Evolutionary conservation across 2,888 invertebrate genomes (phyloP).

Genomic region (Pollenia amentaria): DNA sequence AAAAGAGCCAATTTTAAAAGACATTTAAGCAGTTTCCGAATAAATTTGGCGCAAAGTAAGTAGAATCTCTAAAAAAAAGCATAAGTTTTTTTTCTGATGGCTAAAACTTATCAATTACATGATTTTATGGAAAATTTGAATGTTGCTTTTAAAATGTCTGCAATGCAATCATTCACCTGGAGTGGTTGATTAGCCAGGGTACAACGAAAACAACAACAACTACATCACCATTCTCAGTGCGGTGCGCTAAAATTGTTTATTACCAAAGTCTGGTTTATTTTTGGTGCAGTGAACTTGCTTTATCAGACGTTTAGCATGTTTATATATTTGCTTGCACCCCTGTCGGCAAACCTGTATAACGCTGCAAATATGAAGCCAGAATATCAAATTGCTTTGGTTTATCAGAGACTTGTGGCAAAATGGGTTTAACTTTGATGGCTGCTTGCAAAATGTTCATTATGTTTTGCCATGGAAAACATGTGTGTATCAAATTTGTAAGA

Average conservation of each 20-base stretch:
- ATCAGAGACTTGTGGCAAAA: slow-evolving; percentile 77
- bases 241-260: slow-evolving; percentile 8
- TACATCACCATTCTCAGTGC: not conserved
- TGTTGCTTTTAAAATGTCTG: slow-evolving; percentile 75
- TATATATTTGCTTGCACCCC: slow-evolving; percentile 73
- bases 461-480: slow-evolving; percentile 67
- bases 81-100: slow-evolving; percentile 21
- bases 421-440: slow-evolving; percentile 77
- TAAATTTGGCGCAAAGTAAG: not conserved
- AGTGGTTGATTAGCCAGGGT: slow-evolving; percentile 42
- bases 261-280: slow-evolving; percentile 70
- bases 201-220: not conserved
- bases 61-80: not conserved
- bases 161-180: slow-evolving; percentile 76
- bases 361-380: slow-evolving; percentile 46
- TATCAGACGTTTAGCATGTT: slow-evolving; percentile 79
- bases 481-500: slow-evolving; percentile 76
- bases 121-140: slow-evolving; percentile 79
- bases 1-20: slow-evolving; percentile 42
- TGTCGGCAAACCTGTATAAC: slow-evolving; percentile 23
- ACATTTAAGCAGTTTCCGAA: not conserved
- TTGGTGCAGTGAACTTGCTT: slow-evolving; percentile 76
- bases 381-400: slow-evolving; percentile 71
- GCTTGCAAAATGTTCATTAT: slow-evolving; percentile 77
- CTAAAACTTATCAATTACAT: slow-evolving; percentile 66